A percentile compares a stretch with the other conserved stretches of the same genome.
phyloP scores from a whole-genome alignment of 2,888 invertebrate genomes.

The Stenichneumon culpator region DNA sequence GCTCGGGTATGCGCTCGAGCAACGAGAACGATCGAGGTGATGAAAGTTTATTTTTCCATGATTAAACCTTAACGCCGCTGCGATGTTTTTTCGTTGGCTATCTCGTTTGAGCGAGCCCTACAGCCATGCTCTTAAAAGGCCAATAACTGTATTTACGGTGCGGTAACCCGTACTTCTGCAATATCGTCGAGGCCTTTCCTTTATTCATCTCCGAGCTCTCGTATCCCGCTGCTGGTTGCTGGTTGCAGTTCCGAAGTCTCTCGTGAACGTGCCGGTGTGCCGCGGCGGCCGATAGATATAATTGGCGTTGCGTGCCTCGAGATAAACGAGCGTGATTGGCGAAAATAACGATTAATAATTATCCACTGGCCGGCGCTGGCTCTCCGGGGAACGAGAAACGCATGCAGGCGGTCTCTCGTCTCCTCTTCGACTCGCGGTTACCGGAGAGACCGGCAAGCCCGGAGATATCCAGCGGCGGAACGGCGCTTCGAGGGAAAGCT shows the following conservation, averaged over 20 bases:
- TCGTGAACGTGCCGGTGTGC: slow-evolving; percentile 21
- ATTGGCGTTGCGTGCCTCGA: slow-evolving; percentile 83
- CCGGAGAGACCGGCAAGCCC: neutral
- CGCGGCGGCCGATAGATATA: slow-evolving; percentile 81
- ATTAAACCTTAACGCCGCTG: neutral
- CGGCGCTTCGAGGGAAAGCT: slow-evolving; percentile 50
- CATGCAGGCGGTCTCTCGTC: slow-evolving; percentile 44
- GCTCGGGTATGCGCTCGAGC: neutral
- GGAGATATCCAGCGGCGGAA: slow-evolving; percentile 1
- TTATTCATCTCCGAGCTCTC: neutral
- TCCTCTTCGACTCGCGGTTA: slow-evolving; percentile 9
- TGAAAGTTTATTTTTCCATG: neutral
- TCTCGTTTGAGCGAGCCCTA: slow-evolving; percentile 7
- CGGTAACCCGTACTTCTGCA: slow-evolving; percentile 20
- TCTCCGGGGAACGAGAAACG: slow-evolving; percentile 37
- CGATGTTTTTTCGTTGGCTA: neutral
- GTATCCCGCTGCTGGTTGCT: slow-evolving; percentile 28
- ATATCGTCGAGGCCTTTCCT: slow-evolving; percentile 10
- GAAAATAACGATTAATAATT: slow-evolving; percentile 84
- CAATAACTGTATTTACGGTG: slow-evolving; percentile 12
- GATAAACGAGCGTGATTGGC: slow-evolving; percentile 84
- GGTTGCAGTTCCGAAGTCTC: slow-evolving; percentile 32
- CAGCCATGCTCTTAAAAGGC: slow-evolving; percentile 7
- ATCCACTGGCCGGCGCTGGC: slow-evolving; percentile 81
- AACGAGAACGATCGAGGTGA: neutral